phyloP scores from a whole-genome alignment of 2,888 invertebrate species.

The Diploptera punctata region DNA sequence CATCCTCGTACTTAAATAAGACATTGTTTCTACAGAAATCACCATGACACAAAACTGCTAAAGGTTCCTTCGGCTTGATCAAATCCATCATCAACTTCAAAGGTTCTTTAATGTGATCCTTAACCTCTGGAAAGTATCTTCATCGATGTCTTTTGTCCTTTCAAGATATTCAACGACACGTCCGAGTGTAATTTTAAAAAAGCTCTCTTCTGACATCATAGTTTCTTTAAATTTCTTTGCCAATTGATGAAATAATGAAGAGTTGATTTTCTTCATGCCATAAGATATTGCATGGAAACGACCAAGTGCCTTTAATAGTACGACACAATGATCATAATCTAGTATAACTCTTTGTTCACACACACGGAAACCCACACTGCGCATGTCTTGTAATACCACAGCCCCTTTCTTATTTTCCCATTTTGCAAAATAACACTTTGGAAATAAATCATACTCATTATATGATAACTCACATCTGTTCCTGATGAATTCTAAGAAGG shows the following conservation, averaged over 20 bases:
- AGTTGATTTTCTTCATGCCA: slow-evolving; percentile 27
- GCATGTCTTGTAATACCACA: background rate
- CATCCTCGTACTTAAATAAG: slow-evolving; percentile 50
- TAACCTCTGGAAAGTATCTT: slow-evolving; percentile 12
- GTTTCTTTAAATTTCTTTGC: background rate
- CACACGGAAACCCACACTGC: background rate
- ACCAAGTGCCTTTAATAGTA: slow-evolving; percentile 46
- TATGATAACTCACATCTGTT: background rate
- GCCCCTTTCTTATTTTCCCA: background rate
- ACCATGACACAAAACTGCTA: slow-evolving; percentile 52
- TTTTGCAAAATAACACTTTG: background rate
- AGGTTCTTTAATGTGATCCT: slow-evolving; percentile 47
- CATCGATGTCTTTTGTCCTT: background rate
- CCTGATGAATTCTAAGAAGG: background rate
- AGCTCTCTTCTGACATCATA: too few species aligned
- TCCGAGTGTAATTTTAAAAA: background rate
- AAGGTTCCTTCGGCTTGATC: slow-evolving; percentile 38
- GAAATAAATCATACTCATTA: background rate
- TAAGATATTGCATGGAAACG: slow-evolving; percentile 50
- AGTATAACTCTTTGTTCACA: slow-evolving; percentile 28
- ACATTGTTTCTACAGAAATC: slow-evolving; percentile 55
- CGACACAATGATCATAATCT: slow-evolving; percentile 48
- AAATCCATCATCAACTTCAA: slow-evolving; percentile 21
- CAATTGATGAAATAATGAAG: background rate
- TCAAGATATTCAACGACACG: background rate